Evolutionary conservation across 2,797 vertebrate genomes (phyloP), one percentile per base, ranked within the genome.

Genomic region (Acanthurus lineatus): DNA sequence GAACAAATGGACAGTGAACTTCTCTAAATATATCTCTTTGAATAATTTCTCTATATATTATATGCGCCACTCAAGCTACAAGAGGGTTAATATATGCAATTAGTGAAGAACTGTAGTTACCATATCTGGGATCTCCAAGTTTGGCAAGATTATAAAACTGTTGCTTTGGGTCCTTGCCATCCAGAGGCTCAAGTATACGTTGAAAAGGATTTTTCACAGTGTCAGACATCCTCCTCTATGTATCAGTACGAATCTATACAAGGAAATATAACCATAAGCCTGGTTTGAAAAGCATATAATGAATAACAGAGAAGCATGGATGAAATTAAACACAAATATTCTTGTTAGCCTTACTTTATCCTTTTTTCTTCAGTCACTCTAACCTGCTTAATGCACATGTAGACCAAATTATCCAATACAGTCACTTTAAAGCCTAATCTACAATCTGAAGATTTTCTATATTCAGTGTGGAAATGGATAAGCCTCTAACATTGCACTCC

Each of bases 71-170:
- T 32, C 4, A 4, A 32, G 28, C 28, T 32, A 32, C 3, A 32
- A 32, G 28, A 32, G 47, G 17, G 47, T 15, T 48, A 2, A 6
- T 44, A 5, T 51, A 9, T 25, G 1, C n/a, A 52, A 15, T 49
- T 1, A 16, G 12, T 3, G 12, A 6, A 22, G 12, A 15, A 15
- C 0, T 51, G 9, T 2, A 75, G 88, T 1, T 95, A 99, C 98
- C 96, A 3, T 99, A 99, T 98, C 97, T 95, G 48, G 78, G 89
- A 84, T 99, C 98, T 67, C 85, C 87, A 20, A 99, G 92, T 83
- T 97, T 98, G 80, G 88, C 92, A 14, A 99, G 93, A 88, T 98
- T 99, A 86, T 96, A 99, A 90, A 98, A 99, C 59, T 92, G 96
- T 68, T 96, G 96, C 53, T 83, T 91, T 59, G 96, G 96, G 17